Conservation (phyloP, 2,888 invertebrate species). For the Drosophila eohydei region DNA sequence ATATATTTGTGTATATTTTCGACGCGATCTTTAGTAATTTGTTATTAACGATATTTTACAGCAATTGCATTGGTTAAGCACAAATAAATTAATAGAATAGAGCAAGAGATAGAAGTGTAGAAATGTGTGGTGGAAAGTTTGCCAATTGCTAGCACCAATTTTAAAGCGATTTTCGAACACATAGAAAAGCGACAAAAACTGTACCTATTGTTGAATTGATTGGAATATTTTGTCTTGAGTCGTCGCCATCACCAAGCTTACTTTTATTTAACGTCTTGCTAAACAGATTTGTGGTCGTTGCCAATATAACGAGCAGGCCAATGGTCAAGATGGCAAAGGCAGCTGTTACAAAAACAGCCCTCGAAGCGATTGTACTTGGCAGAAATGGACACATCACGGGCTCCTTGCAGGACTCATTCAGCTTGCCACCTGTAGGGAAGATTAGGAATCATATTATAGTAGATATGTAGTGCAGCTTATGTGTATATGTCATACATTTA, state of each 20-base stretch:
- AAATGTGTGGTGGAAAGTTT: constrained; percentile 12
- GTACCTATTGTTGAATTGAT: constrained; percentile 85
- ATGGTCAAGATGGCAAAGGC: constrained; percentile 63
- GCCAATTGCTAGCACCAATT: constrained; percentile 42
- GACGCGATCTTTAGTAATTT: constrained; percentile 14
- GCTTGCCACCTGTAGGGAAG: constrained; percentile 48
- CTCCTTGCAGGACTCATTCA: constrained; percentile 40
- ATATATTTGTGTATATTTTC: background rate
- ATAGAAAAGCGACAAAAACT: constrained; percentile 59
- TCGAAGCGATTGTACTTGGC: constrained; percentile 59
- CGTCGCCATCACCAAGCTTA: constrained; percentile 84
- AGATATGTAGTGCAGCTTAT: background rate
- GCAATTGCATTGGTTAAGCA: constrained; percentile 14
- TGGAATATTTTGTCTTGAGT: constrained; percentile 84
- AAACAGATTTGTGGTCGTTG: constrained; percentile 66
- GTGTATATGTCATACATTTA: constrained; percentile 24
- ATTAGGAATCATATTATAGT: background rate
- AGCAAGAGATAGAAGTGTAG: constrained; percentile 3
- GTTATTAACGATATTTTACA: constrained; percentile 16
- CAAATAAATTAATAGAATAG: constrained; percentile 3
- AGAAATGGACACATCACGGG: constrained; percentile 60
- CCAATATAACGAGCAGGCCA: constrained; percentile 65
- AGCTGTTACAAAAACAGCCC: constrained; percentile 64
- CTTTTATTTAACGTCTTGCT: constrained; percentile 75
- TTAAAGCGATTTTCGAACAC: constrained; percentile 38